phyloP scores from a whole-genome alignment of 2,888 invertebrate genomes.

The Tenthredo mesomela region DNA sequence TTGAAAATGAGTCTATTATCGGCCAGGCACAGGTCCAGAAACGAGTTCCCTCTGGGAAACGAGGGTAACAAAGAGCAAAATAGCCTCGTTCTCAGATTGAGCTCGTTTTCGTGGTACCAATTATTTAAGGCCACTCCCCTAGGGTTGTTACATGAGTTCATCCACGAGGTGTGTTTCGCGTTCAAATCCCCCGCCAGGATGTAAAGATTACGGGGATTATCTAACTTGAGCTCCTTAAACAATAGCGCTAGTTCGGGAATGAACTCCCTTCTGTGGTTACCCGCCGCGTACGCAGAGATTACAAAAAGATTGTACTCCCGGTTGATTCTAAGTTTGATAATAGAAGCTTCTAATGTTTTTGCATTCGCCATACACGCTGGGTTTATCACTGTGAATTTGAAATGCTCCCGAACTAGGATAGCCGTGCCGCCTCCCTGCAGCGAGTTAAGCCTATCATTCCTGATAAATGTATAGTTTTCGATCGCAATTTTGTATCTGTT shows the following conservation, averaged over 20 bases:
- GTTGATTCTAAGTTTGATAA: conserved; percentile 32
- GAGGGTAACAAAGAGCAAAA: conserved; percentile 44
- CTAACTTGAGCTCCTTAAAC: conserved; percentile 39
- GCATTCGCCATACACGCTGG: neutral
- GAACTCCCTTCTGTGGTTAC: conserved; percentile 53
- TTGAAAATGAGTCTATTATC: conserved; percentile 46
- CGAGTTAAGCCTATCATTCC: conserved; percentile 39
- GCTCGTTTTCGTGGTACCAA: conserved; percentile 44
- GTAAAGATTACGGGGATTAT: conserved; percentile 46
- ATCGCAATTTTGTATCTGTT: conserved; percentile 40
- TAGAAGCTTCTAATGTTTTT: conserved; percentile 52
- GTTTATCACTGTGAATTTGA: conserved; percentile 10
- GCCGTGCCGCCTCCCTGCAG: conserved; percentile 58
- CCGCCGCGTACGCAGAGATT: conserved; percentile 54
- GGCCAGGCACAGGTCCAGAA: conserved; percentile 52
- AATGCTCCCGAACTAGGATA: conserved; percentile 51
- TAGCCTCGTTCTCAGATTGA: conserved; percentile 11
- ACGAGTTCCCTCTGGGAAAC: conserved; percentile 49
- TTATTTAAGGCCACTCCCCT: conserved; percentile 43
- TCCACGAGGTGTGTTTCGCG: conserved; percentile 50
- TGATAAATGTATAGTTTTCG: conserved; percentile 39
- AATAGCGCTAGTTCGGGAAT: conserved; percentile 54
- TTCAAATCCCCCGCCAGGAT: conserved; percentile 59
- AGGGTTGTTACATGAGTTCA: neutral
- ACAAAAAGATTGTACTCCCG: conserved; percentile 37